Percentiles rank a stretch among this genome's conserved stretches.
Conservation (phyloP, 2,888 invertebrate species). For the Pinctada fucata region DNA sequence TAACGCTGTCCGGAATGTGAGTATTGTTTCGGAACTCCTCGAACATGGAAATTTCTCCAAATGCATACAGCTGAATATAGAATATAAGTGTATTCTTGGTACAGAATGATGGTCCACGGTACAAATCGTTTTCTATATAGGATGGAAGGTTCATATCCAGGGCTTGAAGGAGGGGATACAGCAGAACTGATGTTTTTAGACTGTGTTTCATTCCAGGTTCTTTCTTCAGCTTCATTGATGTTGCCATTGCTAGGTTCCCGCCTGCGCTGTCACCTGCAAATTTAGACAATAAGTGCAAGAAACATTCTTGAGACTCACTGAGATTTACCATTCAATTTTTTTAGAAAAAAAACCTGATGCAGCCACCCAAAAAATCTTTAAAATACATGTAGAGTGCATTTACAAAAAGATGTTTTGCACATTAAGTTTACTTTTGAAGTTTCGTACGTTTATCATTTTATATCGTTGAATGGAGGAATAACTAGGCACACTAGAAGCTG, state of each 20-base stretch:
- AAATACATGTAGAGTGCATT: too few species aligned
- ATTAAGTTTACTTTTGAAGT: too few species aligned
- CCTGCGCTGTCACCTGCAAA: slow-evolving; percentile 29
- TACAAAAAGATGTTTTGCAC: too few species aligned
- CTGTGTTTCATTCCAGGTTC: slow-evolving; percentile 24
- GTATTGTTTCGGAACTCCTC: slow-evolving; percentile 30
- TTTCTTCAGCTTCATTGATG: neutral
- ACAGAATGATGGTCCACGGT: slow-evolving; percentile 40
- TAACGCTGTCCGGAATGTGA: slow-evolving; percentile 15
- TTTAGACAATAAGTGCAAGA: too few species aligned
- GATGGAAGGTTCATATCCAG: slow-evolving; percentile 70
- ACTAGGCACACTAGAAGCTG: too few species aligned
- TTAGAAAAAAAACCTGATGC: too few species aligned
- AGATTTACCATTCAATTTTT: too few species aligned
- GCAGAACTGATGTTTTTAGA: slow-evolving; percentile 46
- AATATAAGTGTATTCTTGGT: slow-evolving; percentile 43
- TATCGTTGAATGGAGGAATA: too few species aligned
- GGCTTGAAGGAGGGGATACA: slow-evolving; percentile 57
- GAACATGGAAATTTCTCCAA: slow-evolving; percentile 34
- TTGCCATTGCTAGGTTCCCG: slow-evolving; percentile 23
- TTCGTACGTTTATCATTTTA: too few species aligned
- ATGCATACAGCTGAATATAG: slow-evolving; percentile 51
- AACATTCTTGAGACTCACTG: too few species aligned
- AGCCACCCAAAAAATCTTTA: too few species aligned
- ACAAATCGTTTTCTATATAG: slow-evolving; percentile 36